These are phyloP conservation scores for Trinorchestia longiramus DNA, from an alignment of 1,140 invertebrate species.

Conservation along the genomic window DNA sequence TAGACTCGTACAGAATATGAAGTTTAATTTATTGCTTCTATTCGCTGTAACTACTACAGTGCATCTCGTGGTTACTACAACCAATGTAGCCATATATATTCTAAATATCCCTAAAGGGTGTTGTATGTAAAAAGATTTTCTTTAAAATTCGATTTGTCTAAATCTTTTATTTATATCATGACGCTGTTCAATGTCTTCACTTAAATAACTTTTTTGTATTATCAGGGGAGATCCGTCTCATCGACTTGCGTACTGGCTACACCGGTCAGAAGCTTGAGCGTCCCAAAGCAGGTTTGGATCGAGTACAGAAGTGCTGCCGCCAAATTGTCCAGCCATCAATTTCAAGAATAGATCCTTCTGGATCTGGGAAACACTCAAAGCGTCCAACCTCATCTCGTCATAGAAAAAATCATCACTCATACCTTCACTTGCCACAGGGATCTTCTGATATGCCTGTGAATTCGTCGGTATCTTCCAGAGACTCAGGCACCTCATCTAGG, in stretches of 20 bases:
- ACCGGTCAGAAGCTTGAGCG: background rate
- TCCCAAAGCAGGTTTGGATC: background rate
- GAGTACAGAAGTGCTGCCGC: background rate
- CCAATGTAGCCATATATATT: too few relatives aligned
- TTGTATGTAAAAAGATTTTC: too few relatives aligned
- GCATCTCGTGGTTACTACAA: too few relatives aligned
- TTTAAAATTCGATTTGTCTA: too few relatives aligned
- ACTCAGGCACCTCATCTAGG: too few relatives aligned
- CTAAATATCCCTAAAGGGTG: too few relatives aligned
- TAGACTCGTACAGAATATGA: too few relatives aligned
- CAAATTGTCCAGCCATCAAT: background rate
- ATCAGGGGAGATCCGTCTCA: background rate
- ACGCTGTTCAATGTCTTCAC: too few relatives aligned
- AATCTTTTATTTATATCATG: too few relatives aligned
- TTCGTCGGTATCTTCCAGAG: background rate
- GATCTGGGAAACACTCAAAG: background rate
- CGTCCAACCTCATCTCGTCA: background rate
- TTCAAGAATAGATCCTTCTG: background rate
- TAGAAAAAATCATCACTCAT: background rate
- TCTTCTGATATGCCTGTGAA: background rate
- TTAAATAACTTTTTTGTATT: background rate
- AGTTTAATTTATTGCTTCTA: too few relatives aligned
- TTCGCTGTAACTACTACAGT: too few relatives aligned
- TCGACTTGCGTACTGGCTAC: constrained; percentile 25
- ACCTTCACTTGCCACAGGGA: background rate